Conservation (phyloP, 2,797 vertebrate genomes). For the Nyctalus aviator region DNA sequence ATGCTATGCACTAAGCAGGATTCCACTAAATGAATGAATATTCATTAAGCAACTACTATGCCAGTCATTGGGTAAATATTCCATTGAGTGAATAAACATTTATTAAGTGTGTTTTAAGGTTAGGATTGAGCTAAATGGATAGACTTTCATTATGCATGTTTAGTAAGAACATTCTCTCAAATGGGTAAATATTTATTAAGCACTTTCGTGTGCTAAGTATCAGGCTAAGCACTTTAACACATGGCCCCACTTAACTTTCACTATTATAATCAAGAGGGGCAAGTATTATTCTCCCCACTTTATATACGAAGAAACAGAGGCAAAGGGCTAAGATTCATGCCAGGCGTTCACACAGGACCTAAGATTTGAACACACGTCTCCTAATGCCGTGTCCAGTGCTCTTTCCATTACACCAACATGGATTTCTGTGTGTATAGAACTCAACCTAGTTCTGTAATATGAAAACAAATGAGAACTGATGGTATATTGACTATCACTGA, state of each 20-base stretch:
- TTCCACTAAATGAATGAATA: slow-evolving; percentile 58
- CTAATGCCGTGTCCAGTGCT: background rate
- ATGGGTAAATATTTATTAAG: slow-evolving; percentile 46
- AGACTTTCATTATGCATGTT: slow-evolving; percentile 5
- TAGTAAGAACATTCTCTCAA: slow-evolving; percentile 5
- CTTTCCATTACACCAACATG: background rate
- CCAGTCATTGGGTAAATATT: slow-evolving; percentile 6
- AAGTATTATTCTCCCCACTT: slow-evolving; percentile 18
- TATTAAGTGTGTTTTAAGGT: background rate
- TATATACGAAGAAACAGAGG: background rate
- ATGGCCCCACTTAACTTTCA: background rate
- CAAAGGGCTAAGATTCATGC: background rate
- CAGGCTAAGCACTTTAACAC: background rate
- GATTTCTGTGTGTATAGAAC: background rate
- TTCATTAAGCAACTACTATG: slow-evolving; percentile 62
- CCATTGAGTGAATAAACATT: slow-evolving; percentile 20
- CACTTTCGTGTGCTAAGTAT: background rate
- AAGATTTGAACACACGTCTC: background rate
- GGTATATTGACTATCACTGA: background rate
- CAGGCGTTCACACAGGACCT: background rate
- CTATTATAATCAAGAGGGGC: background rate
- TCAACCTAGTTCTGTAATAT: background rate
- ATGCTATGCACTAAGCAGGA: slow-evolving; percentile 10
- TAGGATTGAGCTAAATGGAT: slow-evolving; percentile 1
- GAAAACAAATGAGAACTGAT: background rate